Conservation (phyloP, 2,888 invertebrate species). For the Neoaliturus tenellus region DNA sequence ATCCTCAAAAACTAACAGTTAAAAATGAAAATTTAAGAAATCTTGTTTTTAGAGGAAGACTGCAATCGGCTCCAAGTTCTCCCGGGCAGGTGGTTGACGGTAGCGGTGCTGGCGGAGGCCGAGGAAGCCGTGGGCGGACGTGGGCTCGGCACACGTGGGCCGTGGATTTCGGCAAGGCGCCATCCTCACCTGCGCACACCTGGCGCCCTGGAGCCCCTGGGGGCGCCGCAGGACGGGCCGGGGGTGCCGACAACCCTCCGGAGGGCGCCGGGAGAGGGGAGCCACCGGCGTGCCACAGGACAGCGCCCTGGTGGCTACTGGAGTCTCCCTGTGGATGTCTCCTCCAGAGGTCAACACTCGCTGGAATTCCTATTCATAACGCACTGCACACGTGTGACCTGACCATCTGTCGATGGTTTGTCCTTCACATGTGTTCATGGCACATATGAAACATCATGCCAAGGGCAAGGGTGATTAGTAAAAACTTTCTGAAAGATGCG, state of each 20-base stretch:
- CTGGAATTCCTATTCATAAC: neutral
- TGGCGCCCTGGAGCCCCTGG: neutral
- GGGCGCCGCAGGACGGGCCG: neutral
- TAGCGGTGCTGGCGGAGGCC: neutral
- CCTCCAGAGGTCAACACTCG: neutral
- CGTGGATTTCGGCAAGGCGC: constrained; percentile 19
- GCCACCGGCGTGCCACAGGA: neutral
- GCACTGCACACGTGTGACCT: neutral
- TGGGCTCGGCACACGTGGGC: neutral
- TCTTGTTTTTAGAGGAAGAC: too few species aligned
- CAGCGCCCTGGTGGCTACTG: neutral
- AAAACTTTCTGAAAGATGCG: too few species aligned
- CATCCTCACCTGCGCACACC: neutral
- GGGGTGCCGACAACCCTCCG: neutral
- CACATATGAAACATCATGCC: too few species aligned
- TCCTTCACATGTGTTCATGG: too few species aligned
- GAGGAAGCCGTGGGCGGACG: neutral
- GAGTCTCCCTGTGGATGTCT: neutral
- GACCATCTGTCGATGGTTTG: neutral
- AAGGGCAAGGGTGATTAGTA: too few species aligned
- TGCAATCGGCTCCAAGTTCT: too few species aligned
- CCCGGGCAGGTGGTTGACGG: neutral
- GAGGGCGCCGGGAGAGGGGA: neutral
- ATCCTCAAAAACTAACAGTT: too few species aligned
- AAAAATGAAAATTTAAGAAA: too few species aligned